These are phyloP conservation scores for Phasianus colchicus DNA, from an alignment of 2,113 vertebrate genomes.

Conservation along the genomic window DNA sequence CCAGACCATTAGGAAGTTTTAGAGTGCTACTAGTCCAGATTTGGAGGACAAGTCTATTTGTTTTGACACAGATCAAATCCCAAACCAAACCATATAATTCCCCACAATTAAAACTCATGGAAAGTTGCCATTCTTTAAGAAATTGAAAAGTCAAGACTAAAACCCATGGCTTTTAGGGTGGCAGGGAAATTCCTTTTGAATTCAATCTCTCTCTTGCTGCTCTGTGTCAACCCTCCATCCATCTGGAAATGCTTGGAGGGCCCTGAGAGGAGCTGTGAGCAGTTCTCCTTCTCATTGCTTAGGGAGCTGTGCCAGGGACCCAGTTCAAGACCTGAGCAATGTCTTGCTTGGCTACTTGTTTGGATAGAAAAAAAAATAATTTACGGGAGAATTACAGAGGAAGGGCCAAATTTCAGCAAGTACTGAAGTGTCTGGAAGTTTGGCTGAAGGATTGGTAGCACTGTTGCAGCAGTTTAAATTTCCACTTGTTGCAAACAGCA, in stretches of 20 bases:
- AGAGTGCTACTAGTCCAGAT: not conserved
- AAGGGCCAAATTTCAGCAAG: conserved; percentile 13
- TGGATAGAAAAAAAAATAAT: conserved; percentile 20
- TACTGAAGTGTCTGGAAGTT: not conserved
- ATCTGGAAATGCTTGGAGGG: conserved; percentile 18
- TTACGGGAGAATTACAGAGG: not conserved
- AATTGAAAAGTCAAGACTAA: not conserved
- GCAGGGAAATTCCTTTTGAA: not conserved
- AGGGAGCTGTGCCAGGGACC: not conserved
- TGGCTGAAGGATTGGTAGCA: not conserved
- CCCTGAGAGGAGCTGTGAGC: not conserved
- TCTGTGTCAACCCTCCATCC: conserved; percentile 30
- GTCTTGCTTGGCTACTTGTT: conserved; percentile 7
- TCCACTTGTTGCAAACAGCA: not conserved
- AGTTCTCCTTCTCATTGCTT: not conserved
- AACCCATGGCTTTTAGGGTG: not conserved
- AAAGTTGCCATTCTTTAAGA: not conserved
- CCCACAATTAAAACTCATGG: not conserved
- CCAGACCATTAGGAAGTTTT: not conserved
- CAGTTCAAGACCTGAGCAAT: conserved; percentile 54
- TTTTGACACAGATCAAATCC: not conserved
- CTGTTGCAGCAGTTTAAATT: not conserved
- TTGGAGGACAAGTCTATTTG: not conserved
- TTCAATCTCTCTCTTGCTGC: not conserved
- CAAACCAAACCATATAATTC: not conserved